Base-by-base conservation (phyloP, 2,797 vertebrate species). In the Cygnus olor region DNA sequence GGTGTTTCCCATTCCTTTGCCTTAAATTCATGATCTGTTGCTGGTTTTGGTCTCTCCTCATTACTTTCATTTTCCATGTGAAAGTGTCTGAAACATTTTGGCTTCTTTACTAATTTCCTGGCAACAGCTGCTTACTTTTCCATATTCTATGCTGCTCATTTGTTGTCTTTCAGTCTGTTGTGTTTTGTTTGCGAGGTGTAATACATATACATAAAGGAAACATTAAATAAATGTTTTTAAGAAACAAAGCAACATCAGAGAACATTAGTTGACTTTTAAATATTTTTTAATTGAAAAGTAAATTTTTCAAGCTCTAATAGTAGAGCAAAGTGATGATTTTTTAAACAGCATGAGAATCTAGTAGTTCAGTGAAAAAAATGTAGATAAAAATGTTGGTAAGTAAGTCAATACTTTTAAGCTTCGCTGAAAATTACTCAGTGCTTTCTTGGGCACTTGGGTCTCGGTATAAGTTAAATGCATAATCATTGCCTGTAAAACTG, bases 1-100 rank as follows among this genome's bases (percentile, higher is more conserved):
- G 96, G 72, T 91, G 85, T 93, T 96, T 90, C 83, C 85, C 40
- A 22, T 84, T 90, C 61, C 73, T 81, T 53, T 84, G 61, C 73
- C 54, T 84, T 36, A 34, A 83, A 88, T 72, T 88, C 77, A 86
- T 42, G 63, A 47, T 66, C 63, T 91, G 36, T 86, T 71, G 58
- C 47, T 91, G 65, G 1, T 65, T 93, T 93, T 90, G 74, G 44
- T 58, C 85, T 85, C 10, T 71, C 40, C 85, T 83, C n/a, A 16
- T 79, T 72, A 68, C 83, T 86, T 94, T 71, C 14, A 58, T 90
- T 95, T 94, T 79, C 86, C 58, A 22, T 51, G 38, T 49, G 51
- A 88, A 91, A n/a, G 82, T 91, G 64, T 70, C 82, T 80, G 88
- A 92, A 93, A 78, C 44, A 21, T 88, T 91, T 64, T 79, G 74